These are phyloP conservation scores for Sinocyclocheilus anophthalmus DNA, from an alignment of 2,113 vertebrate genomes.

Conservation along the genomic window DNA sequence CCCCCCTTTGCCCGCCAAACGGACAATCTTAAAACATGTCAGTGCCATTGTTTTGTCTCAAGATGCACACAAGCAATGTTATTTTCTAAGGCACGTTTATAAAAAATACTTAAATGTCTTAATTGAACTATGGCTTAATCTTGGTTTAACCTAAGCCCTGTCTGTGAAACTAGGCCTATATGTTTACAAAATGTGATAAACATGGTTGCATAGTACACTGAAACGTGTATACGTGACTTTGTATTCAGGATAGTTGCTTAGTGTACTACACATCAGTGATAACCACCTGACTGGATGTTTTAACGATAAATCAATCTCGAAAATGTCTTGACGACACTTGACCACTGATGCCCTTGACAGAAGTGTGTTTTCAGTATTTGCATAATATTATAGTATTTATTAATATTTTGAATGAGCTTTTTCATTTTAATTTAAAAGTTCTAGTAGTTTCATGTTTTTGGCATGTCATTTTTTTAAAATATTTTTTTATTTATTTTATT, in stretches of 20 bases:
- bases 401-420: neutral
- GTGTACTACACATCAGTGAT: neutral
- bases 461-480: neutral
- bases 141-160: too few species aligned
- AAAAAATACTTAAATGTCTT: too few species aligned
- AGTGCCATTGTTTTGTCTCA: too few species aligned
- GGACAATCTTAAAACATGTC: too few species aligned
- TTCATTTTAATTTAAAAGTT: neutral
- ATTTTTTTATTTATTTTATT: neutral
- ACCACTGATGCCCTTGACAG: neutral
- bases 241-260: neutral
- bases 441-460: neutral
- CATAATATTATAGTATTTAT: neutral
- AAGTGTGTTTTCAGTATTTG: neutral
- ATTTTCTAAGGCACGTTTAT: too few species aligned
- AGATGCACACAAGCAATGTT: too few species aligned
- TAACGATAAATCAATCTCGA: neutral
- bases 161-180: neutral
- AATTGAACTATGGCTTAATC: too few species aligned
- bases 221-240: neutral
- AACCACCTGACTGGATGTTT: neutral
- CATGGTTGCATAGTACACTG: neutral
- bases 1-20: too few species aligned
- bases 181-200: neutral
- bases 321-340: neutral